Evolutionary conservation across 2,888 invertebrate species (phyloP).

Genomic region (Protula sp.): DNA sequence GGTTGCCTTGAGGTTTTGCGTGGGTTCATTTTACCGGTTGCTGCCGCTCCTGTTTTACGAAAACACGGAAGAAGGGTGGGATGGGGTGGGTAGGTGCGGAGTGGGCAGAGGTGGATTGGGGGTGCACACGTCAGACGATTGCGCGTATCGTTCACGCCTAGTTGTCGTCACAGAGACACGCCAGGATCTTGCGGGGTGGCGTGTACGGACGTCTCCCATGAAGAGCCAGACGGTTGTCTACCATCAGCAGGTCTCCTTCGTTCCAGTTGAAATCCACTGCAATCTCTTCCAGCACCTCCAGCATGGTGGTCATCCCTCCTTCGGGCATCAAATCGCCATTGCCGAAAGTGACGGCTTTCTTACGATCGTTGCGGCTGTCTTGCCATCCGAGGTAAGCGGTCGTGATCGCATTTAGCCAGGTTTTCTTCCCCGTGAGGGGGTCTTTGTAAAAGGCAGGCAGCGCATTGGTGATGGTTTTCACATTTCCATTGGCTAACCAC

Average conservation of each 20-base stretch:
- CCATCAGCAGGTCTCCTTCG: constrained; percentile 32
- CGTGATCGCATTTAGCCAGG: constrained; percentile 39
- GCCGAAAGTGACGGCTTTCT: constrained; percentile 31
- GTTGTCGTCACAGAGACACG: constrained; percentile 31
- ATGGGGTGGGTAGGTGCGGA: no score
- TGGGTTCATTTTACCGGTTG: no score
- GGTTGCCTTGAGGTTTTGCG: no score
- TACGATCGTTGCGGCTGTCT: constrained; percentile 31
- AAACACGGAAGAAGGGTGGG: no score
- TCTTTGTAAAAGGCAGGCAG: constrained; percentile 32
- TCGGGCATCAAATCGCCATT: constrained; percentile 32
- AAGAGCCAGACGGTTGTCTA: constrained; percentile 34
- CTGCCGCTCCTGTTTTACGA: no score
- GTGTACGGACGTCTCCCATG: constrained; percentile 32
- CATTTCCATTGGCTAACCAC: constrained; percentile 32
- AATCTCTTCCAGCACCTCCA: constrained; percentile 25
- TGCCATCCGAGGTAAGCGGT: constrained; percentile 36
- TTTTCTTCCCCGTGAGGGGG: constrained; percentile 28
- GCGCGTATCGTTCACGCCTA: no score
- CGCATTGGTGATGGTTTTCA: no score
- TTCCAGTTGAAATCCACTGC: constrained; percentile 33
- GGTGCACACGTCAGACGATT: no score
- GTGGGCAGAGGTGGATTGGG: no score
- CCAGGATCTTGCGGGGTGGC: constrained; percentile 34
- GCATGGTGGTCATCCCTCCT: constrained; percentile 27